Percentiles rank a stretch among this genome's conserved stretches.
phyloP scores from a whole-genome alignment of 1,140 invertebrate species.

The Pachyrhynchus sulphureomaculatus region DNA sequence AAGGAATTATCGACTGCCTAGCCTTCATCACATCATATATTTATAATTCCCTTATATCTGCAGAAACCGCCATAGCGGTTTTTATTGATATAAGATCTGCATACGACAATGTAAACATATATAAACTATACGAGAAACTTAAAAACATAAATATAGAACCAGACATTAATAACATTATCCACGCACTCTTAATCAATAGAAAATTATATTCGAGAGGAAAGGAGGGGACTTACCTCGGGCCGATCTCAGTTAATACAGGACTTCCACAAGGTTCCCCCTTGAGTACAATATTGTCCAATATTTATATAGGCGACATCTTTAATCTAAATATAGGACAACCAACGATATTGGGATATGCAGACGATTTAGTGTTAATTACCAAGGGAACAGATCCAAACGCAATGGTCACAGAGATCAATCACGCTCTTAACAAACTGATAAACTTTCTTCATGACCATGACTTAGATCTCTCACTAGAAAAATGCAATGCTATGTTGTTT shows the following conservation, averaged over 20 bases:
- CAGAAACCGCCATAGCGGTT: slow-evolving; percentile 12
- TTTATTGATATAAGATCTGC: slow-evolving; percentile 21
- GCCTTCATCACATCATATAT: neutral
- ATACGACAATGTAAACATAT: slow-evolving; percentile 21
- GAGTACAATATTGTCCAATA: slow-evolving; percentile 19
- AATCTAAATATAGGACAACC: neutral
- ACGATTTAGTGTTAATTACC: too few species aligned
- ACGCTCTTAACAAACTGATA: too few species aligned
- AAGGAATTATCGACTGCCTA: slow-evolving; percentile 2
- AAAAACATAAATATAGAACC: too few species aligned
- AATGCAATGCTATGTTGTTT: slow-evolving; percentile 12
- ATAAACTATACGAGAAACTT: neutral
- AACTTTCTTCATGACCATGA: too few species aligned
- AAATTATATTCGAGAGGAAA: neutral
- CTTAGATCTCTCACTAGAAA: too few species aligned
- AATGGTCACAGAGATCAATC: neutral
- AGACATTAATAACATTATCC: slow-evolving; percentile 3
- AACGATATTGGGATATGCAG: too few species aligned
- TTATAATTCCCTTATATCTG: neutral
- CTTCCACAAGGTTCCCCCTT: slow-evolving; percentile 15
- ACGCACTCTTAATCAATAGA: neutral
- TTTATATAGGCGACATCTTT: slow-evolving; percentile 11
- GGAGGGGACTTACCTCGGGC: neutral
- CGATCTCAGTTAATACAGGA: too few species aligned
- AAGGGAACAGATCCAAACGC: too few species aligned